Evolutionary conservation across 2,888 invertebrate species (phyloP).

Genomic region (Hydraecia micacea): DNA sequence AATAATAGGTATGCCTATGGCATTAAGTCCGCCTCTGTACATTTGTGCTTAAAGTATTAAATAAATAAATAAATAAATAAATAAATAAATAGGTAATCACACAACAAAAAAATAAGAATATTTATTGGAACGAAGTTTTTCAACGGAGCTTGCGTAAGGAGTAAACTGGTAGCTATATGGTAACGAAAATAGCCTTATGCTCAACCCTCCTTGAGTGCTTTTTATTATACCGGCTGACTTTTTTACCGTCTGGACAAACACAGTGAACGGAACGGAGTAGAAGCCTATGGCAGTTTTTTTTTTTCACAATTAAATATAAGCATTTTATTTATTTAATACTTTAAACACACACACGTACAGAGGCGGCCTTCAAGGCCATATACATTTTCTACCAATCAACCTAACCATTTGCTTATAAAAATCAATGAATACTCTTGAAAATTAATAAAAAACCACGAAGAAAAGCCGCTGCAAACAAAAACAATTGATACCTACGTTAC

Average conservation of each 20-base stretch:
- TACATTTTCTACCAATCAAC: background rate
- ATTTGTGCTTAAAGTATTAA: no score
- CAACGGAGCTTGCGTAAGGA: background rate
- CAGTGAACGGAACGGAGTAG: background rate
- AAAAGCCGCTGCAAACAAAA: slow-evolving; percentile 12
- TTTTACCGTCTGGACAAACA: no score
- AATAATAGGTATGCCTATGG: no score
- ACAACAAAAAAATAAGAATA: background rate
- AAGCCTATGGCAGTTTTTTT: background rate
- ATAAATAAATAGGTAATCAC: no score
- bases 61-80: no score
- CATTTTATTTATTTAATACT: background rate
- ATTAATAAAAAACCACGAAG: background rate
- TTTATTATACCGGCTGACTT: background rate
- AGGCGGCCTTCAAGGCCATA: background rate
- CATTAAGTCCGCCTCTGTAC: no score
- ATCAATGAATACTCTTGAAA: background rate
- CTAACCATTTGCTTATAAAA: background rate
- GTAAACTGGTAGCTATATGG: background rate
- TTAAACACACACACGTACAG: background rate
- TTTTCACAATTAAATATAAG: no score
- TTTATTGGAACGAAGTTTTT: background rate
- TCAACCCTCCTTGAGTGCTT: no score
- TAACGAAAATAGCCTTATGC: no score
- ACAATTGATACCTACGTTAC: slow-evolving; percentile 2